Conservation (phyloP, 2,113 vertebrate genomes). For the Xenopus laevis region DNA sequence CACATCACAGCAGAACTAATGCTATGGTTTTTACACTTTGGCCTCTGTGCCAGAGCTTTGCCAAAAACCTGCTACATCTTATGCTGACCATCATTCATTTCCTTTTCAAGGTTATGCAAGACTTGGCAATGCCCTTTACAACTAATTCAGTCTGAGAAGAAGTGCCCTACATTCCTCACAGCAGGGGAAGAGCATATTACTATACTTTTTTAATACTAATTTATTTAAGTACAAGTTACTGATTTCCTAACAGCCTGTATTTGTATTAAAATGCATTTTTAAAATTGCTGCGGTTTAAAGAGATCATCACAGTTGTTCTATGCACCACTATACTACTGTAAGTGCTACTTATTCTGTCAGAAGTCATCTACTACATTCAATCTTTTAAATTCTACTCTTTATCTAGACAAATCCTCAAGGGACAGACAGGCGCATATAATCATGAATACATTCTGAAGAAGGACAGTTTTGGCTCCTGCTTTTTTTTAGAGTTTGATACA, state of each 20-base stretch:
- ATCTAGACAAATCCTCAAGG: conserved; percentile 24
- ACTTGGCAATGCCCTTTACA: too few relatives aligned
- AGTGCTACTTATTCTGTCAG: conserved; percentile 8
- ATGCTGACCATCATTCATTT: not conserved
- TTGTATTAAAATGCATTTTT: conserved; percentile 25
- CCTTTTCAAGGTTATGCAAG: too few relatives aligned
- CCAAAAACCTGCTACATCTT: too few relatives aligned
- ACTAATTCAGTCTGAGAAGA: too few relatives aligned
- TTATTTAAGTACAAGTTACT: conserved; percentile 10
- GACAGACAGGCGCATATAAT: conserved; percentile 24
- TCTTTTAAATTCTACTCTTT: conserved; percentile 13
- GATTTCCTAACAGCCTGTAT: conserved; percentile 11
- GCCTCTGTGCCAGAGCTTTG: too few relatives aligned
- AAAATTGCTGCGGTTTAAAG: conserved; percentile 11
- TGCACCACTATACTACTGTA: not conserved
- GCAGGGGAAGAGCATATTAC: too few relatives aligned
- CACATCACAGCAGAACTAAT: too few relatives aligned
- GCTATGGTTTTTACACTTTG: too few relatives aligned
- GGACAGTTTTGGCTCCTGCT: not conserved
- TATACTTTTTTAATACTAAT: too few relatives aligned
- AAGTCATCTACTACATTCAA: conserved; percentile 11
- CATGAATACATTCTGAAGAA: not conserved
- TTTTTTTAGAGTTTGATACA: conserved; percentile 45
- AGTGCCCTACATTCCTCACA: too few relatives aligned
- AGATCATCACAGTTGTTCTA: not conserved